Evolutionary conservation across 2,797 vertebrate species (phyloP).

Genomic region (Chelon labrosus): DNA sequence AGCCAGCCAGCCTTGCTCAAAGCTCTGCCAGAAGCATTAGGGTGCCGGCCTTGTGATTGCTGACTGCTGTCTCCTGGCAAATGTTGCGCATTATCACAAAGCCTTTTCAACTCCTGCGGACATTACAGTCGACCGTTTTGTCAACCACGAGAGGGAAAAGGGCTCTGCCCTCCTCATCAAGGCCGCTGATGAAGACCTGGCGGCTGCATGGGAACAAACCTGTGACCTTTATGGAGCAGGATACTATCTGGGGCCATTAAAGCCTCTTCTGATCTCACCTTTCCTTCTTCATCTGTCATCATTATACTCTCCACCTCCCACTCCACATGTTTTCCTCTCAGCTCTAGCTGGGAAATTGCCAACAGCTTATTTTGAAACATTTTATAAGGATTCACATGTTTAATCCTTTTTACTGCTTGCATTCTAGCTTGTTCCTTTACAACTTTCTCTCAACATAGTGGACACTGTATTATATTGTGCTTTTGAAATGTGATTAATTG

Average conservation of each 20-base stretch:
- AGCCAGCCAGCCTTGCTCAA: background rate
- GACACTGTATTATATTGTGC: too few relatives aligned
- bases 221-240: slow-evolving; percentile 15
- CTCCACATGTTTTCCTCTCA: background rate
- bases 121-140: slow-evolving; percentile 6
- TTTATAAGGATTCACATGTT: background rate
- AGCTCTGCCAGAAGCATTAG: slow-evolving; percentile 29
- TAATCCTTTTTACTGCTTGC: background rate
- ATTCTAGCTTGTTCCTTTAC: too few relatives aligned
- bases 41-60: slow-evolving; percentile 16
- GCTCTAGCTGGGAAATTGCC: background rate
- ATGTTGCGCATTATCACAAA: slow-evolving; percentile 23
- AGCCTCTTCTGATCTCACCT: background rate
- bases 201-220: background rate
- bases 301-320: background rate
- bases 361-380: background rate
- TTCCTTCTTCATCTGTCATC: background rate
- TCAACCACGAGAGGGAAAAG: background rate
- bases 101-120: slow-evolving; percentile 35
- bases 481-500: too few relatives aligned
- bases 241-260: slow-evolving; percentile 2
- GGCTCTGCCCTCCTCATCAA: background rate
- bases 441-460: too few relatives aligned
- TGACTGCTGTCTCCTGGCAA: slow-evolving; percentile 40
- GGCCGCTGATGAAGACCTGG: slow-evolving; percentile 16